Evolutionary conservation across 1,140 invertebrate genomes (phyloP).

Genomic region (Heliconius hewitsoni): DNA sequence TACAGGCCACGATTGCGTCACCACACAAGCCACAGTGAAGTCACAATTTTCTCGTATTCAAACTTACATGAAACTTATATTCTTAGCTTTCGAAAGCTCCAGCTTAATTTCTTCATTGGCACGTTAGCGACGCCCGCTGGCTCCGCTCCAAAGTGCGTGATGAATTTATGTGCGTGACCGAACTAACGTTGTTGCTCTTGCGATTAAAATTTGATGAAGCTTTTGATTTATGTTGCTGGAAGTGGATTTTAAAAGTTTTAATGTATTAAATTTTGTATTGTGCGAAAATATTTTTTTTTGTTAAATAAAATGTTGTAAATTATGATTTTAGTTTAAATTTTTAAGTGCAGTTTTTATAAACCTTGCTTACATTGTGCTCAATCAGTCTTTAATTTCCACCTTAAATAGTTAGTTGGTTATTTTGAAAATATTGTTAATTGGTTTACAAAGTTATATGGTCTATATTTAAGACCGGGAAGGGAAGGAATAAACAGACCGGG

Average conservation of each 20-base stretch:
- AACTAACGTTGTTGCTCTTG: constrained; percentile 22
- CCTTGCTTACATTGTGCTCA: no score
- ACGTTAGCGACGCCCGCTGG: constrained; percentile 43
- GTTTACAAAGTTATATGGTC: no score
- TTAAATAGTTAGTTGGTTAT: no score
- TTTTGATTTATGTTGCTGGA: constrained; percentile 22
- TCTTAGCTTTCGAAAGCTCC: constrained; percentile 29
- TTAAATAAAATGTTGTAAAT: no score
- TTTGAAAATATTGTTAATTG: no score
- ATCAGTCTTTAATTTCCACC: no score
- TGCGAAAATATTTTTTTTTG: background rate
- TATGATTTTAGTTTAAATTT: no score
- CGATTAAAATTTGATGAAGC: constrained; percentile 29
- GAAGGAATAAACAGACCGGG: no score
- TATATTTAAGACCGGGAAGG: no score
- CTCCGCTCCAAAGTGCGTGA: constrained; percentile 50
- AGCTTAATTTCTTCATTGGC: constrained; percentile 50
- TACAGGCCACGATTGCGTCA: no score
- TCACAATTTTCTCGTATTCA: background rate
- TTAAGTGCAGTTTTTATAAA: no score
- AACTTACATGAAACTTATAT: constrained; percentile 7
- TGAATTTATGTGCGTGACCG: constrained; percentile 57
- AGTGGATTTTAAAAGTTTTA: constrained; percentile 6
- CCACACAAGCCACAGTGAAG: no score
- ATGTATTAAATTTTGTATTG: background rate